These are phyloP conservation scores for Arctopsyche grandis DNA, from an alignment of 1,140 invertebrate species.

Conservation along the genomic window DNA sequence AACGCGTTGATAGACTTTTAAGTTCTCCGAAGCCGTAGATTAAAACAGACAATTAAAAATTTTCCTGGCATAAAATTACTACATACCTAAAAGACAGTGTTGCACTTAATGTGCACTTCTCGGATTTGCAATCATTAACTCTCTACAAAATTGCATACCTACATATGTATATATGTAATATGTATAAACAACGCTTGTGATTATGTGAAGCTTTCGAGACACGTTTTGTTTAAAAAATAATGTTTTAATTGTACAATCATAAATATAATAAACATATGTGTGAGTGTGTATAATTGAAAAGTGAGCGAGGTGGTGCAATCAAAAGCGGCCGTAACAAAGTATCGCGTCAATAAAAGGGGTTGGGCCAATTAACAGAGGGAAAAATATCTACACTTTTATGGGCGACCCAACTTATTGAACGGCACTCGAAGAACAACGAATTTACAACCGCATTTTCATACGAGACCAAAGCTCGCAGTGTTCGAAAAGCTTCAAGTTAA, in stretches of 20 bases:
- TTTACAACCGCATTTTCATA: slow-evolving; percentile 44
- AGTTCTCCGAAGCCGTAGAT: no score
- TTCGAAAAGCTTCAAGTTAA: background rate
- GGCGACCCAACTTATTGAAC: background rate
- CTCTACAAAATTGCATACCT: no score
- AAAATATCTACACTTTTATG: slow-evolving; percentile 50
- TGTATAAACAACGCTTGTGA: background rate
- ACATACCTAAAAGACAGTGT: no score
- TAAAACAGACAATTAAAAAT: no score
- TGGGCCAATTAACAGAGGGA: slow-evolving; percentile 49
- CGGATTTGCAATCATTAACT: no score
- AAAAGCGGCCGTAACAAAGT: slow-evolving; percentile 30
- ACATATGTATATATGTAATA: background rate
- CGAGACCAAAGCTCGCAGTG: background rate
- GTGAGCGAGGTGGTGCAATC: slow-evolving; percentile 14
- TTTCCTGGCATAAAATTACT: no score
- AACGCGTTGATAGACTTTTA: no score
- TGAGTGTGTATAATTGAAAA: slow-evolving; percentile 6
- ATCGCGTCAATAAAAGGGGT: slow-evolving; percentile 49
- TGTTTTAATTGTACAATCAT: background rate
- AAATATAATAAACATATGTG: background rate
- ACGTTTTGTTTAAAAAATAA: background rate
- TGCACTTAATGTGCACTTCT: no score
- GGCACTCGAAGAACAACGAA: slow-evolving; percentile 30
- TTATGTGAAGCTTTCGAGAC: background rate